phyloP scores from a whole-genome alignment of 1,140 invertebrate species.

The Asobara japonica region DNA sequence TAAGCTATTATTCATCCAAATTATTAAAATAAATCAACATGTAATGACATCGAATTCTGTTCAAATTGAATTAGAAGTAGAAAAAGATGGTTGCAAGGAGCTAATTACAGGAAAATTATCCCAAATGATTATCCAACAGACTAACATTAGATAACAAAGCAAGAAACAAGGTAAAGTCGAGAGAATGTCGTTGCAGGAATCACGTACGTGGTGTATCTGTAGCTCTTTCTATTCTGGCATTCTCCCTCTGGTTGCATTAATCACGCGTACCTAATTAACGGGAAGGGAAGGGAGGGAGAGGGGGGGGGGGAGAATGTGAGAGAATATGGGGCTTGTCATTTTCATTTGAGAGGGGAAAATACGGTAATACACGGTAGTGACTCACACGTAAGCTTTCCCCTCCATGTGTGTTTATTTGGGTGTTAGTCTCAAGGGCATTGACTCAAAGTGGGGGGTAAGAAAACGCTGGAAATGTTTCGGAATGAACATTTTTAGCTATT shows the following conservation, averaged over 20 bases:
- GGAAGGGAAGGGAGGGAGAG: not conserved
- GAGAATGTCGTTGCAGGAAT: not conserved
- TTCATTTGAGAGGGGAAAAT: constrained; percentile 1
- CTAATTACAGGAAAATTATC: not conserved
- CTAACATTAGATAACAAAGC: not conserved
- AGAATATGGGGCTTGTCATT: constrained; percentile 11
- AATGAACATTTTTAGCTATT: no score
- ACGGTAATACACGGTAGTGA: not conserved
- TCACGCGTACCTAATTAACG: constrained; percentile 12
- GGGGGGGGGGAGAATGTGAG: not conserved
- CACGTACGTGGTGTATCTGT: not conserved
- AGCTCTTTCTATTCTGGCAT: not conserved
- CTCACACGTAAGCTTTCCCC: constrained; percentile 1
- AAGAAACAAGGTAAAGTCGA: not conserved
- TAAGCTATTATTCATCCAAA: no score
- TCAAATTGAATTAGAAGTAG: not conserved
- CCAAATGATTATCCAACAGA: not conserved
- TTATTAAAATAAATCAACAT: no score
- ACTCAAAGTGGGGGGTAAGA: not conserved
- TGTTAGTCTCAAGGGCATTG: constrained; percentile 5
- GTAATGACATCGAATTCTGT: no score
- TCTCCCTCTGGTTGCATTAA: constrained; percentile 11
- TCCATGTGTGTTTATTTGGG: not conserved
- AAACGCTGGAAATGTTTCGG: no score
- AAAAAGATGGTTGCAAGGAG: no score